Conservation (phyloP, 1,140 invertebrate species). For the Camponotus vicinus region DNA sequence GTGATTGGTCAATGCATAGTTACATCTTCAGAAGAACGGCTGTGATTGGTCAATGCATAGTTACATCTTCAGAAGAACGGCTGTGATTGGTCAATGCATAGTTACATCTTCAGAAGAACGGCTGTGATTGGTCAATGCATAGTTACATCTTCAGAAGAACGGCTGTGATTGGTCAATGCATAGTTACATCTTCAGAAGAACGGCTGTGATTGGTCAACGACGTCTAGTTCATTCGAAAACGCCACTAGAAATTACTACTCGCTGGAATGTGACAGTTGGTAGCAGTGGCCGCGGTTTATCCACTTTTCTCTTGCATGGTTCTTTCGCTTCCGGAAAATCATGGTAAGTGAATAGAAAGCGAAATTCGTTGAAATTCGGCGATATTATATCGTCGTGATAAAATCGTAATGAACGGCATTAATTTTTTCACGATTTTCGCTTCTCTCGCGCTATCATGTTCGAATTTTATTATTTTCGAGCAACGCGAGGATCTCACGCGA, state of each 20-base stretch:
- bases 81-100: too few relatives aligned
- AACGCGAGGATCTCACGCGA: neutral
- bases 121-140: too few relatives aligned
- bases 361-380: neutral
- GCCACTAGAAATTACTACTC: neutral
- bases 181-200: too few relatives aligned
- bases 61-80: too few relatives aligned
- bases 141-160: too few relatives aligned
- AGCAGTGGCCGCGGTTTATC: neutral
- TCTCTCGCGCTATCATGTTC: neutral
- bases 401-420: neutral
- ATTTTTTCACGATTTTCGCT: constrained; percentile 1
- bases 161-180: too few relatives aligned
- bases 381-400: constrained; percentile 25
- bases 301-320: constrained; percentile 29
- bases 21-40: too few relatives aligned
- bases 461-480: neutral
- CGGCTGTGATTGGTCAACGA: too few relatives aligned
- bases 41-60: too few relatives aligned
- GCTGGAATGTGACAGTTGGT: neutral
- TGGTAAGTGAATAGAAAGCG: constrained; percentile 72
- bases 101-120: too few relatives aligned
- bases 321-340: constrained; percentile 78
- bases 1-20: too few relatives aligned
- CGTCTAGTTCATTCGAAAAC: too few relatives aligned